These are phyloP conservation scores for Eudasyphora cyanicolor DNA, from an alignment of 2,888 invertebrate species.

Conservation along the genomic window DNA sequence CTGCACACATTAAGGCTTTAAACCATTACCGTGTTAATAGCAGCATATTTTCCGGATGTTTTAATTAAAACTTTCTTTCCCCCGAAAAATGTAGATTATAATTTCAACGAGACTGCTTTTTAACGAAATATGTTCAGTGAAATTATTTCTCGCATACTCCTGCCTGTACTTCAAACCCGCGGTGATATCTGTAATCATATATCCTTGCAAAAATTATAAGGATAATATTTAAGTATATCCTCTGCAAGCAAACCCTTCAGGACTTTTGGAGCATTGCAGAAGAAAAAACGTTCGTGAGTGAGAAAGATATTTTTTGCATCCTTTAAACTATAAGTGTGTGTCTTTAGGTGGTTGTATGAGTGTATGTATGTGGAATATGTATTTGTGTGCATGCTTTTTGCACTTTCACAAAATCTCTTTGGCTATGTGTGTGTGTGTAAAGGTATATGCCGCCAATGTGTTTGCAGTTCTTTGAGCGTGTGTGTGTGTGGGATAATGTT, in stretches of 20 bases:
- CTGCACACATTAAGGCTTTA: slow-evolving; percentile 6
- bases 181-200: background rate
- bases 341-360: background rate
- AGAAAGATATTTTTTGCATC: slow-evolving; percentile 37
- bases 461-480: background rate
- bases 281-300: background rate
- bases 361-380: background rate
- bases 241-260: background rate
- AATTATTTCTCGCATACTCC: background rate
- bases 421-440: background rate
- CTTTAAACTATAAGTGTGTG: slow-evolving; percentile 42
- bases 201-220: slow-evolving; percentile 26
- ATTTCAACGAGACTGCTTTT: background rate
- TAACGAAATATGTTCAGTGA: background rate
- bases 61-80: slow-evolving; percentile 28
- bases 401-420: background rate
- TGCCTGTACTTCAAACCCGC: background rate
- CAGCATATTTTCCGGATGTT: slow-evolving; percentile 14
- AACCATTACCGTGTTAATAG: background rate
- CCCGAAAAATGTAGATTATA: background rate
- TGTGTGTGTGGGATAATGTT: background rate
- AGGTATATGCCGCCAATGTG: background rate
- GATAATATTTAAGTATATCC: slow-evolving; percentile 2
- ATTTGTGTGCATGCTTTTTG: background rate
- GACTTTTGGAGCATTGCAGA: too few relatives aligned